Base-by-base conservation (phyloP, 2,113 vertebrate species). In the Ctenodactylus gundi region DNA sequence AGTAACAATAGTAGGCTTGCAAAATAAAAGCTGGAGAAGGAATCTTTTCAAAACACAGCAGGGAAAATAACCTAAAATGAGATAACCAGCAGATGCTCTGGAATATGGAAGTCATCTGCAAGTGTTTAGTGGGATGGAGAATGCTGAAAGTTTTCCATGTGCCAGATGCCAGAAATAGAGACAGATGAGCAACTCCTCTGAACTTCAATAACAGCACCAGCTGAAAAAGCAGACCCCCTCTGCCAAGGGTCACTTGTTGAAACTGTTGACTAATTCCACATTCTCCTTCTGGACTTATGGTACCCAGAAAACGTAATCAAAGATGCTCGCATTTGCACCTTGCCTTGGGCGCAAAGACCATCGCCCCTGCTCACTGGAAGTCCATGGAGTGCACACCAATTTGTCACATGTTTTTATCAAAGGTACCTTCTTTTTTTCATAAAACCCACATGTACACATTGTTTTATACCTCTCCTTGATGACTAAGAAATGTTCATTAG, bases 211-310 rank as follows among this genome's bases (percentile, higher is more conserved):
- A 96, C 91, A 97, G 87, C 81, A 60, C 95, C 97, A 97, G 97
- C 98, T 98, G 97, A 97, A 97, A 98, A 98, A 98, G 97, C 97
- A 98, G 93, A 96, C 94, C 94, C 85, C 97, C 97, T 95, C 95
- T 95, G 97, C 90, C 95, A 96, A 95, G 96, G 97, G 94, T 98
- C 97, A 97, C 91, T 97, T 97, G 97, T 72, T 93, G 93, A 97
- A 97, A 97, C 92, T 95, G 73, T 95, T 96, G 92, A 92, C 93
- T 97, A 97, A 98, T 96, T 97, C 92, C 97, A 96, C 68, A 25
- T 93, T 96, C 90, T 96, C 94, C 80, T 88, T 96, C 88, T 81
- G 77, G 87, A 81, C 81, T 95, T 67, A 53, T 11, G 77, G 94
- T 95, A 68, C 94, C 78, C 91, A 93, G 64, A 96, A 95, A 86